Conservation (phyloP, 2,888 invertebrate genomes). For the Drosophila niveifrons region DNA sequence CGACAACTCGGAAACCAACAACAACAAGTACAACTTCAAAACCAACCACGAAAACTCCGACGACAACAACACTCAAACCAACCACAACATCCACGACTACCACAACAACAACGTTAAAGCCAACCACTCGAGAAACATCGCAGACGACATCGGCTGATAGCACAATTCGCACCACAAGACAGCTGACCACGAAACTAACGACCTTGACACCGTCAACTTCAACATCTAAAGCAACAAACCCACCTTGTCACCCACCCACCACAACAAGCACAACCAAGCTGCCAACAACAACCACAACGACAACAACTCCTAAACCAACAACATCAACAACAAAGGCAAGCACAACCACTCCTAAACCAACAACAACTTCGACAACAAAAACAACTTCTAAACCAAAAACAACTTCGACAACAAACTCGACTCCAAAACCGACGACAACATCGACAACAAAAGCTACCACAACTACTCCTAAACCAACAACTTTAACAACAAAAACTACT, state of each 20-base stretch:
- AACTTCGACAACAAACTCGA: not conserved
- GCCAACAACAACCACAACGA: constrained; percentile 1
- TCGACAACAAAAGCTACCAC: not conserved
- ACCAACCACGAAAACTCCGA: not conserved
- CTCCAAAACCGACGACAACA: constrained; percentile 1
- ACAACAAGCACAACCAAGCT: constrained; percentile 1
- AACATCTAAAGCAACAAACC: too few relatives aligned
- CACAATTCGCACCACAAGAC: too few relatives aligned
- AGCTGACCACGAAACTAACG: too few relatives aligned
- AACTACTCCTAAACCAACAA: not conserved
- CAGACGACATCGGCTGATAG: too few relatives aligned
- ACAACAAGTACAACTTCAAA: not conserved
- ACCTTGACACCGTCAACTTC: too few relatives aligned
- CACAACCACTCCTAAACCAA: constrained; percentile 1
- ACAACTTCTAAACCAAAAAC: not conserved
- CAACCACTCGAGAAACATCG: not conserved
- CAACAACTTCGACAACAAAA: not conserved
- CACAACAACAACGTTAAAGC: constrained; percentile 2
- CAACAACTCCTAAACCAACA: constrained; percentile 1
- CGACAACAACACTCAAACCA: not conserved
- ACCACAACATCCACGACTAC: constrained; percentile 7
- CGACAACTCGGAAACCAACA: not conserved
- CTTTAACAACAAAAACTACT: not conserved
- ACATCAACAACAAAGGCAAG: constrained; percentile 1
- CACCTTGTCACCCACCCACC: not conserved